These are phyloP conservation scores for Cyrtorhinus lividipennis DNA, from an alignment of 1,140 invertebrate species.

Conservation along the genomic window DNA sequence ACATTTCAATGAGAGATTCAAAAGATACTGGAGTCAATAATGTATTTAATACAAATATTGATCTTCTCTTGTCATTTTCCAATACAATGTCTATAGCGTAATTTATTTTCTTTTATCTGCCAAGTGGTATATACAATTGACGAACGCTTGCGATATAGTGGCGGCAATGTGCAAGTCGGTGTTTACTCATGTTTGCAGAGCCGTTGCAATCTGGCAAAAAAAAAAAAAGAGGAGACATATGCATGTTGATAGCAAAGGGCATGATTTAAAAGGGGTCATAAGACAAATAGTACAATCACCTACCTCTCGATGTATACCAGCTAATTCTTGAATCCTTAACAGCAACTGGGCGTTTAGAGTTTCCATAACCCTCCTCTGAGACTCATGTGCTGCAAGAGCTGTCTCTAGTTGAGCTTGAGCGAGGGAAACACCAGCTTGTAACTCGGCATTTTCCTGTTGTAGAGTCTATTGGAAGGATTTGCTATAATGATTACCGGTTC, in stretches of 20 bases:
- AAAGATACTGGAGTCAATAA: no score
- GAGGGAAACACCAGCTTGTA: conserved; percentile 52
- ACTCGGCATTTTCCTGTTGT: conserved; percentile 56
- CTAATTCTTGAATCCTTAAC: conserved; percentile 69
- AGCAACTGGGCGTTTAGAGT: conserved; percentile 71
- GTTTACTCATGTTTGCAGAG: conserved; percentile 24
- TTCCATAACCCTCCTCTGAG: conserved; percentile 67
- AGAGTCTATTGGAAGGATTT: no score
- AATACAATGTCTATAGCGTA: no score
- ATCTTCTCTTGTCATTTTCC: no score
- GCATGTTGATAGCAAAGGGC: background rate
- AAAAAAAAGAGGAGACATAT: background rate
- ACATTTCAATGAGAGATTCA: no score
- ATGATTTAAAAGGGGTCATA: background rate
- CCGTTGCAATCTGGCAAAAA: conserved; percentile 21
- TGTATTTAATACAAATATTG: no score
- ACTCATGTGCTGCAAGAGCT: conserved; percentile 62
- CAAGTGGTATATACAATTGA: conserved; percentile 21
- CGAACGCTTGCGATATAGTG: conserved; percentile 20
- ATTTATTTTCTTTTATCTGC: conserved; percentile 15
- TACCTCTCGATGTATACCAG: conserved; percentile 69
- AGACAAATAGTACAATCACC: conserved; percentile 22
- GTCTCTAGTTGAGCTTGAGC: conserved; percentile 73
- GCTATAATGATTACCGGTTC: no score
- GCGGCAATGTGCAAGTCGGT: conserved; percentile 15